Conservation (phyloP, 2,888 invertebrate species). For the Hypena proboscidalis region DNA sequence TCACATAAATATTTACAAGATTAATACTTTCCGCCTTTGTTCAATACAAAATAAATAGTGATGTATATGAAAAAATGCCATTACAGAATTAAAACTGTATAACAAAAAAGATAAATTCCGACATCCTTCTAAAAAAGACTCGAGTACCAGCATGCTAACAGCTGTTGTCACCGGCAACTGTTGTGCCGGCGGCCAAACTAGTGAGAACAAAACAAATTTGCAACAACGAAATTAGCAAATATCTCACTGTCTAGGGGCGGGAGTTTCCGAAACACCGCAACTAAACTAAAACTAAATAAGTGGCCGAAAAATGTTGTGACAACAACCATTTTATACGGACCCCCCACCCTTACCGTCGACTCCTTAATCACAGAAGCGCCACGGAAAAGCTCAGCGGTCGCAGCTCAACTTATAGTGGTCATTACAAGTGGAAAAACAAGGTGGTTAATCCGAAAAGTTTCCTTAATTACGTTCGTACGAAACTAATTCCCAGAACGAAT, state of each 20-base stretch:
- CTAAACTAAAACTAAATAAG: conserved; percentile 79
- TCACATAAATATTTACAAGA: too few species aligned
- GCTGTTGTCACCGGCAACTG: conserved; percentile 29
- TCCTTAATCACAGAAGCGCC: neutral
- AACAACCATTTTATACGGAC: conserved; percentile 55
- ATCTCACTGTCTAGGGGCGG: conserved; percentile 77
- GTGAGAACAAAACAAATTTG: conserved; percentile 73
- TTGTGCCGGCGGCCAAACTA: conserved; percentile 28
- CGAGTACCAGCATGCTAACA: conserved; percentile 19
- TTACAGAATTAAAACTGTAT: too few species aligned
- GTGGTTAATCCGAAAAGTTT: conserved; percentile 81
- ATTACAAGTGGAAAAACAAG: conserved; percentile 73
- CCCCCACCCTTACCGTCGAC: conserved; percentile 30
- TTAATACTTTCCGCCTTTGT: too few species aligned
- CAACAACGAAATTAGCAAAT: conserved; percentile 80
- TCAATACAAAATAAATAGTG: too few species aligned
- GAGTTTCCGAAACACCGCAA: conserved; percentile 67
- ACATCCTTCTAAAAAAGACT: conserved; percentile 10
- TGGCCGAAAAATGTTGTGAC: conserved; percentile 74
- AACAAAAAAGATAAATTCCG: neutral
- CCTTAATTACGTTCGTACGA: conserved; percentile 78
- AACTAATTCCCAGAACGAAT: conserved; percentile 81
- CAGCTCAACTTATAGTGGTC: conserved; percentile 52
- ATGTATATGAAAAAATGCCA: too few species aligned
- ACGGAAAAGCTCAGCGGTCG: conserved; percentile 34